These are phyloP conservation scores for Steatocranus sp. DNA, from an alignment of 2,797 vertebrate genomes.

Conservation along the genomic window DNA sequence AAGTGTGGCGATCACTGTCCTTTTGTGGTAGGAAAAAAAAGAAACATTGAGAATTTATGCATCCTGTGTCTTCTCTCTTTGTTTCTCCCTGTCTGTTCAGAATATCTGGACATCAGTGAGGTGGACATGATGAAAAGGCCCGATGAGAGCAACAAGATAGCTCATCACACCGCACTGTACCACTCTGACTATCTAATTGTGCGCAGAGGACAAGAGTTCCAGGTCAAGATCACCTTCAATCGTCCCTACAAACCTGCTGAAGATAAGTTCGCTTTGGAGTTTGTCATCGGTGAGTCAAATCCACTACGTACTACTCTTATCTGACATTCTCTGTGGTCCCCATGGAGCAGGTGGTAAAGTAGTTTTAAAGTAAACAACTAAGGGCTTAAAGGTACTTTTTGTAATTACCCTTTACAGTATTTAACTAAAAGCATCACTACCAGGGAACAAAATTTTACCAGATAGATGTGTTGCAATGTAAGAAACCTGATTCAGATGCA, in stretches of 20 bases:
- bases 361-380: background rate
- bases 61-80: background rate
- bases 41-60: background rate
- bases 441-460: background rate
- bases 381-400: background rate
- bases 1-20: background rate
- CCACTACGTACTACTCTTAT: background rate
- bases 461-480: background rate
- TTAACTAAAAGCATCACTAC: background rate
- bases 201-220: constrained; percentile 87
- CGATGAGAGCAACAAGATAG: constrained; percentile 77
- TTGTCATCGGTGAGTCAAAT: constrained; percentile 82
- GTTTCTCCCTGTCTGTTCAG: constrained; percentile 51
- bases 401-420: background rate
- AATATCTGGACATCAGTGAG: constrained; percentile 76
- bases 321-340: no score
- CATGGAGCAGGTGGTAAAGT: background rate
- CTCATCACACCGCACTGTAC: constrained; percentile 82
- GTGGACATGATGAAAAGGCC: constrained; percentile 77
- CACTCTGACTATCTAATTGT: constrained; percentile 78
- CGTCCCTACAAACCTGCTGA: constrained; percentile 76
- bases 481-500: background rate
- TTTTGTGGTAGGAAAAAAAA: background rate
- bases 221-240: constrained; percentile 81
- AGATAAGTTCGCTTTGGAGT: constrained; percentile 88